These are phyloP conservation scores for Zonitis immaculata DNA, from an alignment of 2,888 invertebrate genomes.

Conservation along the genomic window DNA sequence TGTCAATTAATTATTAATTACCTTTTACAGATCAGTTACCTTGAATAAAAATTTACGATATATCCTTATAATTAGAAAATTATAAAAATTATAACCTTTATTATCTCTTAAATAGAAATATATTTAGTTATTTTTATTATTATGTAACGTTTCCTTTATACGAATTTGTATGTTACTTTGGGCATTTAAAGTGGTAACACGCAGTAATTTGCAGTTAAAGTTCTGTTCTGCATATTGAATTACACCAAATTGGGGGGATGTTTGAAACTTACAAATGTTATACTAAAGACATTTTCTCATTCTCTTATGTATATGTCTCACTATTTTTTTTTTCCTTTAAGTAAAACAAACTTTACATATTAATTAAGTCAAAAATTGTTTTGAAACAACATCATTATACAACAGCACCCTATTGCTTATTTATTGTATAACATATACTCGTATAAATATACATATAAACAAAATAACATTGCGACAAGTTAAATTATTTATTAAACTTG, in stretches of 20 bases:
- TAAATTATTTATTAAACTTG: conserved; percentile 9
- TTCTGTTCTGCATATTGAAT: conserved; percentile 32
- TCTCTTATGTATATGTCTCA: conserved; percentile 9
- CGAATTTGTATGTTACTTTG: conserved; percentile 19
- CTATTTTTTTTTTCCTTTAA: too few species aligned
- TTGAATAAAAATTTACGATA: too few species aligned
- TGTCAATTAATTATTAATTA: too few species aligned
- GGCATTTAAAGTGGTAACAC: conserved; percentile 16
- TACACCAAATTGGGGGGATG: conserved; percentile 12
- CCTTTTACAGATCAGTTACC: too few species aligned
- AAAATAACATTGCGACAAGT: conserved; percentile 8
- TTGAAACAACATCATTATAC: conserved; percentile 18
- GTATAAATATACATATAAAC: too few species aligned
- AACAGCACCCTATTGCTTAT: too few species aligned
- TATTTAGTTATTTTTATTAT: too few species aligned
- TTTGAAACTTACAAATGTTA: conserved; percentile 15
- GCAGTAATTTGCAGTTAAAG: conserved; percentile 24
- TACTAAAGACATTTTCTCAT: background rate
- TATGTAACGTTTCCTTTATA: too few species aligned
- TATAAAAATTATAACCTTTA: too few species aligned
- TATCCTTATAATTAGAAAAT: too few species aligned
- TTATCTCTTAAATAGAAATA: too few species aligned
- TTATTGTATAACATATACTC: too few species aligned
- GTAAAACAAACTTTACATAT: conserved; percentile 23
- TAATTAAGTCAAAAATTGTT: conserved; percentile 20